Base-by-base conservation (phyloP, 2,888 invertebrate species). In the Tillus elongatus region DNA sequence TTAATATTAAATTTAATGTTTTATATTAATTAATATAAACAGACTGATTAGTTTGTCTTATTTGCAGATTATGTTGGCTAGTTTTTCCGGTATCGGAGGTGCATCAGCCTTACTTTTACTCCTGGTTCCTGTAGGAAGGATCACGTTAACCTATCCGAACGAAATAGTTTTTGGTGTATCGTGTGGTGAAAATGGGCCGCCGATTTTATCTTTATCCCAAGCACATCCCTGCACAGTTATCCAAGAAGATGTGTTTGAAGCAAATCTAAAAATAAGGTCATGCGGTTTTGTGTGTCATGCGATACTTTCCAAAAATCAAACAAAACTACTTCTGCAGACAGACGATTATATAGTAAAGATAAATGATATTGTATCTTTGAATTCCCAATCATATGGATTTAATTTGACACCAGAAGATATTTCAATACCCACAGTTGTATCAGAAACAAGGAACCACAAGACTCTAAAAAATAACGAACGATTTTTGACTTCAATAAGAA, bases 41-140 rank as follows among this genome's bases (percentile, higher is more conserved):
- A n/a, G n/a, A n/a, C n/a, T n/a, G n/a, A n/a, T n/a, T n/a, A n/a
- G n/a, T n/a, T n/a, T n/a, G n/a, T n/a, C n/a, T n/a, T n/a, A n/a
- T n/a, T n/a, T n/a, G 27, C 63, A 84, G 83, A 63, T 82, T 33
- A 60, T 83, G 43, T 60, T 84, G 47, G 75, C 81, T 9, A 52
- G 78, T 16, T 79, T 81, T 44, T 82, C 83, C 24, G 71, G 72
- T 11, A 57, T 79, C 39, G 81, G 81, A 12, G 83, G 82, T 3
- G 69, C 66, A 3, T 74, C 79, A 3, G 77, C 82, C 1, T 64
- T 84, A 33, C 66, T 82, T 12, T 66, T 84, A 36, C 68, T 83
- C 15, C 65, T 77, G 6, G 82, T 85, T 26, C 84, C 84, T 1
- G 75, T 80, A 3, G 83, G 82, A 12, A 68, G 83, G 45, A 70